These are phyloP conservation scores for Ophthalmolycus amberensis DNA, from an alignment of 2,113 vertebrate species.

Conservation along the genomic window DNA sequence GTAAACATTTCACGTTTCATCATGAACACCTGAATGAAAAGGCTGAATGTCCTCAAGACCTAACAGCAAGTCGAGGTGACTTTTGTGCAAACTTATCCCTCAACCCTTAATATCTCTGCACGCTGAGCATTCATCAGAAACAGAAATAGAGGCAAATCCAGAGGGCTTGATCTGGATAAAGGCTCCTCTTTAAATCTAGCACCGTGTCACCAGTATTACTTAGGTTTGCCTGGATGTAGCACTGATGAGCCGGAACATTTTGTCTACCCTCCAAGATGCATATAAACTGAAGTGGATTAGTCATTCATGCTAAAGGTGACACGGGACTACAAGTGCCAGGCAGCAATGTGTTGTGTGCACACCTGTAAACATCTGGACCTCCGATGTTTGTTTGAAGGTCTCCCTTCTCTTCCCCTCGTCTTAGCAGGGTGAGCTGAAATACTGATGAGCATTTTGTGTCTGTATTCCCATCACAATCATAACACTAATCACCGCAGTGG, in stretches of 20 bases:
- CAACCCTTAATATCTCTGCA: background rate
- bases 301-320: conserved; percentile 57
- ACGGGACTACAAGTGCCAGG: conserved; percentile 37
- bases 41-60: background rate
- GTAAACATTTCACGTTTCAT: conserved; percentile 56
- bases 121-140: background rate
- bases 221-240: conserved; percentile 36
- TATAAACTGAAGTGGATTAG: conserved; percentile 59
- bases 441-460: conserved; percentile 52
- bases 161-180: conserved; percentile 3
- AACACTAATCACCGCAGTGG: conserved; percentile 7
- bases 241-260: conserved; percentile 46
- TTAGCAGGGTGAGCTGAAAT: conserved; percentile 40
- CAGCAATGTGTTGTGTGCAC: conserved; percentile 19
- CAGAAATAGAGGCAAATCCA: conserved; percentile 4
- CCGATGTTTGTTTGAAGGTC: conserved; percentile 45
- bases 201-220: conserved; percentile 21
- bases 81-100: conserved; percentile 7
- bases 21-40: conserved; percentile 8
- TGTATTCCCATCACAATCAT: conserved; percentile 52
- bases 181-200: conserved; percentile 18
- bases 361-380: conserved; percentile 24
- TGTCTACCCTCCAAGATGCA: conserved; percentile 45
- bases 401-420: conserved; percentile 19
- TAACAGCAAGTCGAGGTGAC: background rate